phyloP scores from a whole-genome alignment of 1,140 invertebrate genomes.

The Gryllus bimaculatus region DNA sequence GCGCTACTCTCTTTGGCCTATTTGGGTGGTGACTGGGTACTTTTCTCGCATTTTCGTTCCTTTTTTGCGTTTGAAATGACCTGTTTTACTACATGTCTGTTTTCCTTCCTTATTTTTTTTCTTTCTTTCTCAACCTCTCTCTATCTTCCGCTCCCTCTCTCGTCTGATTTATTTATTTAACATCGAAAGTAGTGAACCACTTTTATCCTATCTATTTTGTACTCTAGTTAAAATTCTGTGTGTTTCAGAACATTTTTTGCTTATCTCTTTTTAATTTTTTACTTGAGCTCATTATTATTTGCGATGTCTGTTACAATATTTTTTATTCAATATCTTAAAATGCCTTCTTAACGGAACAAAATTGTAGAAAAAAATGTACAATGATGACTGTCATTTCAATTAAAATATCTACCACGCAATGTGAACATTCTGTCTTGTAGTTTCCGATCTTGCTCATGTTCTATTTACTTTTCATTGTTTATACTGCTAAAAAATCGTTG shows the following conservation, averaged over 20 bases:
- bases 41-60: not conserved
- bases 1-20: too few species aligned
- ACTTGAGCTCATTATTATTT: not conserved
- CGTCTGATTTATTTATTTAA: not conserved
- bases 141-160: not conserved
- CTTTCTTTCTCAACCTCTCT: not conserved
- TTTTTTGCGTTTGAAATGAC: not conserved
- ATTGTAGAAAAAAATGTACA: too few species aligned
- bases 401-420: too few species aligned
- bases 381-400: too few species aligned
- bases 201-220: not conserved
- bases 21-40: too few species aligned
- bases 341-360: not conserved
- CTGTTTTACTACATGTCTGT: not conserved
- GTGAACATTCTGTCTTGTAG: too few species aligned
- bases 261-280: not conserved
- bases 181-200: not conserved
- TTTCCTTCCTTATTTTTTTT: not conserved
- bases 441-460: too few species aligned
- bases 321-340: not conserved
- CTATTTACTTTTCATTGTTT: too few species aligned
- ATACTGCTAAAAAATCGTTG: too few species aligned
- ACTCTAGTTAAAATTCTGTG: not conserved
- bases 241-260: not conserved
- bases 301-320: not conserved